Evolutionary conservation across 2,888 invertebrate genomes (phyloP).

Genomic region (Tetragnatha montana): DNA sequence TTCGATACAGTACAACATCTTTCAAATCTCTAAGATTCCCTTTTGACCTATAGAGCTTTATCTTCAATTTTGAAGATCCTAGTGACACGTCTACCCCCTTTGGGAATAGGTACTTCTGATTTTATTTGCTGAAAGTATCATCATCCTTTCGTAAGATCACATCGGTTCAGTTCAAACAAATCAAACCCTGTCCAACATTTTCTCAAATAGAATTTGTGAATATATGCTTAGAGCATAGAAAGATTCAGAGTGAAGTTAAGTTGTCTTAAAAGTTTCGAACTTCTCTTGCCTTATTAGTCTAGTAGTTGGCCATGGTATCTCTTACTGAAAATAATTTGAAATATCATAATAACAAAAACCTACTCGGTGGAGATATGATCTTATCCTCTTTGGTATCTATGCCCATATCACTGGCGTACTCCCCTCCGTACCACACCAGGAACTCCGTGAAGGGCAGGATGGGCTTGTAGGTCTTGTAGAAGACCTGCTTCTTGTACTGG

Average conservation of each 20-base stretch:
- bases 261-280: not conserved
- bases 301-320: not conserved
- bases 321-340: not conserved
- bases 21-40: too few relatives aligned
- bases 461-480: slow-evolving; percentile 77
- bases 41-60: too few relatives aligned
- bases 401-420: slow-evolving; percentile 76
- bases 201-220: not conserved
- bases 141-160: too few relatives aligned
- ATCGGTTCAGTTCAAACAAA: too few relatives aligned
- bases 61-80: too few relatives aligned
- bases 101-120: too few relatives aligned
- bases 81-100: too few relatives aligned
- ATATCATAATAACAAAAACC: not conserved
- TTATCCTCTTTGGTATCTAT: slow-evolving; percentile 42
- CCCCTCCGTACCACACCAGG: slow-evolving; percentile 77
- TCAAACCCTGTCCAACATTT: too few relatives aligned
- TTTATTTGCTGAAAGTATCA: too few relatives aligned
- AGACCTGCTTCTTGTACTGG: slow-evolving; percentile 79
- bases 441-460: slow-evolving; percentile 76
- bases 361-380: not conserved
- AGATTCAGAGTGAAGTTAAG: not conserved
- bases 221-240: not conserved
- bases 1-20: too few relatives aligned
- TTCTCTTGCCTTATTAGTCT: not conserved